A percentile compares a stretch with the other conserved stretches of the same genome.
phyloP scores from a whole-genome alignment of 2,113 vertebrate genomes.

The human region DNA sequence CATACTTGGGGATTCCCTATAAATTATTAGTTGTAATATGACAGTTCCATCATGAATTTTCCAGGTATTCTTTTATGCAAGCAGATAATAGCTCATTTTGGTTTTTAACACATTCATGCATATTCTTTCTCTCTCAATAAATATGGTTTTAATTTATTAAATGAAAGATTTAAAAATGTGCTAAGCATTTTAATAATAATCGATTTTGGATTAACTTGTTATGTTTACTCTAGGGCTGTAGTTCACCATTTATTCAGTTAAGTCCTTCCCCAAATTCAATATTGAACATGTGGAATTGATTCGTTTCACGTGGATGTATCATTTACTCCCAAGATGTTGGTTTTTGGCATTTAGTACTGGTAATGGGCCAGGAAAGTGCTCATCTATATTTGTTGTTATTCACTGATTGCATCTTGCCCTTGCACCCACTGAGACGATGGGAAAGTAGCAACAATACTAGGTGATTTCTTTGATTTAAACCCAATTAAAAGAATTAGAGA shows the following conservation, averaged over 20 bases:
- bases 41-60: not conserved
- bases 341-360: not conserved
- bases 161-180: not conserved
- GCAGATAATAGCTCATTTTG: not conserved
- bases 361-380: not conserved
- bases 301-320: not conserved
- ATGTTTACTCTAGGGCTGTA: not conserved
- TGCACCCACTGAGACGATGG: not conserved
- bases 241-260: not conserved
- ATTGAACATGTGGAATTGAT: conserved; percentile 2
- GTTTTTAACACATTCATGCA: not conserved
- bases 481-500: not conserved
- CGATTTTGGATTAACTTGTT: not conserved
- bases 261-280: not conserved
- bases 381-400: not conserved
- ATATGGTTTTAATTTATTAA: conserved; percentile 1
- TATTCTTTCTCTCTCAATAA: not conserved
- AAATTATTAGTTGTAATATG: not conserved
- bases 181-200: conserved; percentile 22
- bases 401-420: not conserved
- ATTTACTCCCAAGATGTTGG: not conserved
- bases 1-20: not conserved
- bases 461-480: not conserved
- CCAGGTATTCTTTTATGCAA: not conserved
- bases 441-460: not conserved